Conservation (phyloP, 2,113 vertebrate genomes). For the Dasypus novemcinctus region DNA sequence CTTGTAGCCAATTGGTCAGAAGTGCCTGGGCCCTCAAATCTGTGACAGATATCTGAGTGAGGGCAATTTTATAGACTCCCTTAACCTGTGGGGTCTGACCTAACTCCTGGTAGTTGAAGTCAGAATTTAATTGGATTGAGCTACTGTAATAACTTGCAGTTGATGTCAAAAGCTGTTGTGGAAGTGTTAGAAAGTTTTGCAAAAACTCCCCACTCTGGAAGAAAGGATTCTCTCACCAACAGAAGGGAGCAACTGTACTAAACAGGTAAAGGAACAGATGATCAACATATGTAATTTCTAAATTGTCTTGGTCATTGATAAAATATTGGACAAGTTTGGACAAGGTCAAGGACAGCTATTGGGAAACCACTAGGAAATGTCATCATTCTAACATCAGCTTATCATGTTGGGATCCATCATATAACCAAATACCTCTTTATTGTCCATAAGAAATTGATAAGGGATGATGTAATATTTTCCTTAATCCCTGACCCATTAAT, state of each 20-base stretch:
- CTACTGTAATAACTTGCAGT: too few species aligned
- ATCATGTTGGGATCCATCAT: background rate
- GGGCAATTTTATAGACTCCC: too few species aligned
- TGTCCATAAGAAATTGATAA: background rate
- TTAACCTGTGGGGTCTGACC: too few species aligned
- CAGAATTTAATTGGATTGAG: too few species aligned
- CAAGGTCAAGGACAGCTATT: background rate
- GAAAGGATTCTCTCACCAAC: background rate
- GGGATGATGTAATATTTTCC: background rate
- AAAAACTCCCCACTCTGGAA: background rate
- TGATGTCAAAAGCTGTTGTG: too few species aligned
- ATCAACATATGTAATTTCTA: background rate
- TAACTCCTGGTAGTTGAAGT: too few species aligned
- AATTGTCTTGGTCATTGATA: background rate
- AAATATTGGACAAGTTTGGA: background rate
- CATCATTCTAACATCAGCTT: background rate
- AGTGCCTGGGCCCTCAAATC: too few species aligned
- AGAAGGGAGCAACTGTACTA: background rate
- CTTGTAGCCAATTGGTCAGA: too few species aligned
- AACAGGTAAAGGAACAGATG: background rate
- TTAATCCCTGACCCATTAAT: background rate
- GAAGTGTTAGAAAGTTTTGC: too few species aligned
- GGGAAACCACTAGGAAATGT: background rate
- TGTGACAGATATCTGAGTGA: too few species aligned
- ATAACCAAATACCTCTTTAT: background rate